phyloP scores from a whole-genome alignment of 2,797 vertebrate species.

The Poecilia wingei region DNA sequence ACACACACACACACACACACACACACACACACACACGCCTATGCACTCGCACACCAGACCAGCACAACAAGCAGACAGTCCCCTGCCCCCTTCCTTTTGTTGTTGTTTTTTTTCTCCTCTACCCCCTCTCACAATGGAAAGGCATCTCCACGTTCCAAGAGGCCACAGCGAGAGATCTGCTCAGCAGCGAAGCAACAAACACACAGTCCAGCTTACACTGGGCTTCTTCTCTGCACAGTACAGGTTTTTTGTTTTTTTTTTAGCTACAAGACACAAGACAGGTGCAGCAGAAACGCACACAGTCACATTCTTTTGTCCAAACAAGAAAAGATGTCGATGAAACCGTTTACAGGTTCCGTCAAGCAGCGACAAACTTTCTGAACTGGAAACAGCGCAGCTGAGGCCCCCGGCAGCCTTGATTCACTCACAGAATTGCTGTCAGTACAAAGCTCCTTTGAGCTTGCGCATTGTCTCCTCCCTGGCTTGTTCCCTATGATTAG shows the following conservation, averaged over 20 bases:
- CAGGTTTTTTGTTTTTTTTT: slow-evolving; percentile 22
- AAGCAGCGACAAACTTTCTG: slow-evolving; percentile 34
- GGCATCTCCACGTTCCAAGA: slow-evolving; percentile 66
- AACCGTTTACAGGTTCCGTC: slow-evolving; percentile 17
- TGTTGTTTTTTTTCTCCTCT: slow-evolving; percentile 74
- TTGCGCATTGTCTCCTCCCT: slow-evolving; percentile 67
- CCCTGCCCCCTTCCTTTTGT: slow-evolving; percentile 74
- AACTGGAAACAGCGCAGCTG: slow-evolving; percentile 26
- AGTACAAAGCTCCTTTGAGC: slow-evolving; percentile 78
- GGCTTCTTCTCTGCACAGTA: slow-evolving; percentile 47
- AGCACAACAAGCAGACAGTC: slow-evolving; percentile 65
- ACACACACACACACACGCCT: slow-evolving; percentile 23
- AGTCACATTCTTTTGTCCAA: slow-evolving; percentile 6
- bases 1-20: slow-evolving; percentile 41
- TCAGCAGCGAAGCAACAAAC: slow-evolving; percentile 62
- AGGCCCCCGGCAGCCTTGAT: slow-evolving; percentile 53
- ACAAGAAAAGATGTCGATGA: slow-evolving; percentile 25
- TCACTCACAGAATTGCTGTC: slow-evolving; percentile 50
- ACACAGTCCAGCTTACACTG: slow-evolving; percentile 35
- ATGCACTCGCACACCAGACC: slow-evolving; percentile 32
- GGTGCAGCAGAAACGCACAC: slow-evolving; percentile 19
- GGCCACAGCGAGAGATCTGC: slow-evolving; percentile 62
- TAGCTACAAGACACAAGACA: slow-evolving; percentile 46
- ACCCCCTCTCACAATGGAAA: slow-evolving; percentile 66
- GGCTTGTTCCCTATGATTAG: slow-evolving; percentile 79